Evolutionary conservation across 2,888 invertebrate genomes (phyloP), one percentile per base, ranked within the genome.

Genomic region (Cancer borealis): DNA sequence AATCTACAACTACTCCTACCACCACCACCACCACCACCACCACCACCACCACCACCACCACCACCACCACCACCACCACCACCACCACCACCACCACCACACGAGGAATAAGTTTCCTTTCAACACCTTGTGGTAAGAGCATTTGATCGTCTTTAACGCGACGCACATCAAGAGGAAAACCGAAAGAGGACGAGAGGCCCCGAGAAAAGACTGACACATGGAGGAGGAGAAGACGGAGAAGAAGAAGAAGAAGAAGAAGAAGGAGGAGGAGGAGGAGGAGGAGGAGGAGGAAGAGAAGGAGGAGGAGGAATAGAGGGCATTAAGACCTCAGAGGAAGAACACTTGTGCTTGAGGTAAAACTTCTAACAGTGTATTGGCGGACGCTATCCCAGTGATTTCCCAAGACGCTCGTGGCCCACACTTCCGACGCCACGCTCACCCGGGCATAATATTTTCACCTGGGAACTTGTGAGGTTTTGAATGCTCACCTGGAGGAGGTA

Each of bases 321-420:
- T 21, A 54, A 91, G 26, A 60, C 30, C 39, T 30, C n/a, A 54
- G 66, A 30, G 39, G 92, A 92, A n/a, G 84, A n/a, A 26, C 12
- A 45, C 47, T 39, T 30, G 73, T 73, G 30, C 91, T 91, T 60
- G 87, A 66, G 92, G 54, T 73, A 66, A 89, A 88, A 87, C 92
- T 87, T 49, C 79, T 92, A 92, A 92, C 92, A 92, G 26, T 79
- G 87, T 87, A 87, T 30, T 45, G 79, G 79, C 87, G 92, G 66
- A 21, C 39, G 92, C 92, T 92, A 92, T 92, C 87, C 46, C 49
- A 10, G 49, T 92, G 84, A 92, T 92, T 92, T 92, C 92, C 92
- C 92, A 14, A 87, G 92, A 84, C 92, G 54, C 14, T 30, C 92
- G 39, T 26, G 54, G 26, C 84, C 84, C 49, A 49, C 84, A 30